These are phyloP conservation scores for Brachirus orientalis DNA, from an alignment of 2,113 vertebrate species.

Conservation along the genomic window DNA sequence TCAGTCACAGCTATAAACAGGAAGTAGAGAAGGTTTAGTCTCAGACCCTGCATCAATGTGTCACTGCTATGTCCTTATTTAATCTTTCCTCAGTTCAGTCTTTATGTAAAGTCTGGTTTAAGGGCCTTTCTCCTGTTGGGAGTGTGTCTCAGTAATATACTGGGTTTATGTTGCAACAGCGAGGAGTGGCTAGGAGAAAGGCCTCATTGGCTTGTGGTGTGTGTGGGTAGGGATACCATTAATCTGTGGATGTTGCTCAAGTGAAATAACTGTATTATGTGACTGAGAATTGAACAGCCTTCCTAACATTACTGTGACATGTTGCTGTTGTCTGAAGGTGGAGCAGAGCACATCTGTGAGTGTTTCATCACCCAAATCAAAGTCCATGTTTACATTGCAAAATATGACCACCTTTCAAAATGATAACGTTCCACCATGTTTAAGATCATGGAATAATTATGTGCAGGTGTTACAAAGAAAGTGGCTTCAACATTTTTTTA, in stretches of 20 bases:
- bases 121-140: conserved; percentile 2
- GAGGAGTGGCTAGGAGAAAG: background rate
- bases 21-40: too few species aligned
- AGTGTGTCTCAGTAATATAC: background rate
- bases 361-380: conserved; percentile 21
- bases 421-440: background rate
- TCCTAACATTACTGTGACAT: background rate
- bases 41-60: too few species aligned
- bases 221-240: rapidly evolving
- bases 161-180: background rate
- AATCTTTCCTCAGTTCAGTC: too few species aligned
- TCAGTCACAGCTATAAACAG: too few species aligned
- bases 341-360: conserved; percentile 20
- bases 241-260: background rate
- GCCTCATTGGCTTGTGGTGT: background rate
- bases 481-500: too few species aligned
- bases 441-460: too few species aligned
- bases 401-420: conserved; percentile 1
- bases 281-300: background rate
- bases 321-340: conserved; percentile 17
- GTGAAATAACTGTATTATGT: background rate
- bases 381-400: conserved; percentile 4
- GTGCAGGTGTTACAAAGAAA: too few species aligned
- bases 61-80: too few species aligned
- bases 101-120: background rate